These are phyloP conservation scores for Tadarida brasiliensis DNA, from an alignment of 2,797 vertebrate species.

Conservation along the genomic window DNA sequence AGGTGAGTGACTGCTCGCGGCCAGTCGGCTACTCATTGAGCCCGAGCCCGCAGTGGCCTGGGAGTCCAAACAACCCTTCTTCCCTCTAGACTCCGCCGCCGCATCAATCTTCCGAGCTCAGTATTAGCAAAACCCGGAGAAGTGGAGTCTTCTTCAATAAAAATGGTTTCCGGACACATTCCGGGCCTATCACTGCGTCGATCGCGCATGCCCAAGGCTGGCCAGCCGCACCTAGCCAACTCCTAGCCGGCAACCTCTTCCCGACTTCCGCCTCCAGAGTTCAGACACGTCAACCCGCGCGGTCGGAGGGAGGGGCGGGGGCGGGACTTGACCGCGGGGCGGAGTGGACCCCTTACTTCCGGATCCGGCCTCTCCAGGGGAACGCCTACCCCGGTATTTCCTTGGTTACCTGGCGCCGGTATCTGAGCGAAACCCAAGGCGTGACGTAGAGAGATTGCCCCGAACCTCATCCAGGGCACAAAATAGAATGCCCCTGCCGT, in stretches of 20 bases:
- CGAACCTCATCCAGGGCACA: accelerated
- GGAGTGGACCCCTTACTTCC: background rate
- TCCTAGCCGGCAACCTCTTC: background rate
- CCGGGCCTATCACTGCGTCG: accelerated
- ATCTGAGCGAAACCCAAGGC: accelerated
- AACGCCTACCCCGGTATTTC: accelerated
- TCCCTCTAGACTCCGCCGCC: background rate
- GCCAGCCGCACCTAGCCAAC: background rate
- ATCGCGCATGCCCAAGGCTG: accelerated
- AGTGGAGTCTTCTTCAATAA: background rate
- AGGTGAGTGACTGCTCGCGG: too few relatives aligned
- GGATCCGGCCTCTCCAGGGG: background rate
- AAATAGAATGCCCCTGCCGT: accelerated
- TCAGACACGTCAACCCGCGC: slow-evolving; percentile 69
- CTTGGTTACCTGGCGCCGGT: background rate
- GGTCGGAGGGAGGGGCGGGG: background rate
- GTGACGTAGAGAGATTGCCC: too few relatives aligned
- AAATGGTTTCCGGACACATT: background rate
- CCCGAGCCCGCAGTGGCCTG: background rate
- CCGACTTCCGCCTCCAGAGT: slow-evolving; percentile 29
- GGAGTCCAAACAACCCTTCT: background rate
- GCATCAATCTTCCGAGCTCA: background rate
- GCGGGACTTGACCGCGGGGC: background rate
- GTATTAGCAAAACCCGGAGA: slow-evolving; percentile 64
- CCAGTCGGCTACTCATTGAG: background rate